A percentile compares a stretch with the other conserved stretches of the same genome.
Evolutionary conservation across 2,888 invertebrate species (phyloP).

Genomic region (Rhyacophila evoluta): DNA sequence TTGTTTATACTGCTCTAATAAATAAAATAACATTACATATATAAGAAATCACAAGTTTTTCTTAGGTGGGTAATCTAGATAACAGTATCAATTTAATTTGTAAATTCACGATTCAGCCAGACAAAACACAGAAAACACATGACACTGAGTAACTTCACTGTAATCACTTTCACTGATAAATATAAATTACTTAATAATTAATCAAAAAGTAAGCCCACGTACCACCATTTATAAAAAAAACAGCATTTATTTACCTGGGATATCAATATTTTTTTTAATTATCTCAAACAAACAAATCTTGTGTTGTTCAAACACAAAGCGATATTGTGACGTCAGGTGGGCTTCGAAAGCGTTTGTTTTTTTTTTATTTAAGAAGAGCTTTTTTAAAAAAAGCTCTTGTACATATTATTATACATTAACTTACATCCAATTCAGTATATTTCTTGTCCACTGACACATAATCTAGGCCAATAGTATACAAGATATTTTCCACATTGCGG

Average conservation of each 20-base stretch:
- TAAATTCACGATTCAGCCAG: too few species aligned
- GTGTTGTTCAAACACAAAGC: constrained; percentile 34
- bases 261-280: constrained; percentile 50
- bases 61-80: too few species aligned
- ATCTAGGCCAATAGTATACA: too few species aligned
- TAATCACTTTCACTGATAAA: too few species aligned
- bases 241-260: constrained; percentile 33
- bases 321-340: background rate
- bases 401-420: background rate
- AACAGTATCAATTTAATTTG: too few species aligned
- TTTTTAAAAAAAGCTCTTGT: background rate
- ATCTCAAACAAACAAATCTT: constrained; percentile 49
- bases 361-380: background rate
- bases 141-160: too few species aligned
- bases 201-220: background rate
- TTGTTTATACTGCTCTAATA: too few species aligned
- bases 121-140: too few species aligned
- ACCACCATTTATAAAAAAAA: background rate
- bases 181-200: too few species aligned
- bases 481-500: too few species aligned
- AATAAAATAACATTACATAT: too few species aligned
- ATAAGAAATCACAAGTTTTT: too few species aligned
- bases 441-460: background rate
- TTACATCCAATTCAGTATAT: background rate
- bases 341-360: background rate